Base-by-base conservation (phyloP, 2,888 invertebrate genomes). In the Spisula solida region DNA sequence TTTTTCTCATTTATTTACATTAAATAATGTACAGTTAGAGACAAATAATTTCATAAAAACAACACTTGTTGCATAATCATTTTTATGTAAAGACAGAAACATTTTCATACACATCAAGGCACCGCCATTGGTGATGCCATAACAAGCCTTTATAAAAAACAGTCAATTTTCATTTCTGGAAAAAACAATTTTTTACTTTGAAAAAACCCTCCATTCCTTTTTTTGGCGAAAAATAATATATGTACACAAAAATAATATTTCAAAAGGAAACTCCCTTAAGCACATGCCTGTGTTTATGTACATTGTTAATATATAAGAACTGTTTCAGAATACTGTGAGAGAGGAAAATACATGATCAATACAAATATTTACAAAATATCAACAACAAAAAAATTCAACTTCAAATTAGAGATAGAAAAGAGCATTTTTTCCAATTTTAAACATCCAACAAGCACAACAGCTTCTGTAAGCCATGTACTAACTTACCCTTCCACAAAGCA, bases 1-100 rank as follows among this genome's bases (percentile, higher is more conserved):
- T 10, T 66, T 56, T 25, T 25, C 20, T 66, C 60, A 66, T 66
- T 66, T 66, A 66, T 66, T 66, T 66, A 66, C 60, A 66, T 66
- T 66, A 25, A 66, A 66, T 66, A 66, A 25, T 66, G 60, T 66
- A 25, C 60, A 66, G 25, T 25, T 6, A 66, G 60, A 66, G 60
- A 66, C 60, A 66, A 66, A 6, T n/a, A n/a, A 25, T 2, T n/a
- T 25, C 25, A 66, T 25, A n/a, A 60, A 66, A 66, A 66, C 60
- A 66, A 66, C 25, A 66, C 25, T 66, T n/a, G 60, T 66, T 66
- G 60, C 60, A 66, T 66, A 66, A 41, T 41, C 41, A 41, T 41
- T 66, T 10, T 66, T 66, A 66, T 66, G 60, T 25, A n/a, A 25
- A 25, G 60, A 66, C 60, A 66, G 60, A 25, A 66, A 66, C 60